Evolutionary conservation across 2,797 vertebrate species (phyloP), one percentile per base, ranked within the genome.

Genomic region (Cichlasoma orientale): DNA sequence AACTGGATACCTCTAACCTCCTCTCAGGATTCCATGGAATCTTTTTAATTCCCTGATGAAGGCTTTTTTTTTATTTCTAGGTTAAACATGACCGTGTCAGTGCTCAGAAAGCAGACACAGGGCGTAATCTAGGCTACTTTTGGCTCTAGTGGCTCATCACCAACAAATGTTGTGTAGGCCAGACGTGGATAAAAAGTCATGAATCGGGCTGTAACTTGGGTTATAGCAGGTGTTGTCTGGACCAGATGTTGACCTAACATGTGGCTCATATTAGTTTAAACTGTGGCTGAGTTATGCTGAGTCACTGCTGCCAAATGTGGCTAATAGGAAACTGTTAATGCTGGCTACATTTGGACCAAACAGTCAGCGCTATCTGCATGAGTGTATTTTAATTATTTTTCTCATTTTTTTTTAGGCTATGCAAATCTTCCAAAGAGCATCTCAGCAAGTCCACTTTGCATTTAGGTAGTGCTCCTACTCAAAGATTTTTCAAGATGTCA

Each of bases 141-240:
- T 0, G 0, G 27, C 25, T 29, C 25, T 25, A 19, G 47, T 13
- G 6, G 63, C 1, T 68, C 38, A 18, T 12, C 3, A 50, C 1
- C 29, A 18, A 68, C 63, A 50, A 0, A 50, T 50, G 9, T 66
- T 3, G 47, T 25, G 44, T 19, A 27, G 44, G 19, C 0, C 41
- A 29, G 25, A n/a, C 2, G 0, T 50, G 47, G 63, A 16, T 47
- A 14, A 16, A 18, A 18, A 18, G 14, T 47, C 44, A 47, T 47
- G 5, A 18, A 5, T 11, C 18, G 2, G 41, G 23, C 44, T 5
- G 21, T 66, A 0, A 47, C 38, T 0, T 66, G 5, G 5, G 38
- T 66, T 47, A 66, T 23, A 0, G 38, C 38, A 47, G 23, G 61
- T 66, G 38, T 66, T 66, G 5, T 44, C 0, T 27, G 23, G 23